Evolutionary conservation across 2,797 vertebrate species (phyloP), one percentile per base, ranked within the genome.

Genomic region (Podarcis lilfordi): DNA sequence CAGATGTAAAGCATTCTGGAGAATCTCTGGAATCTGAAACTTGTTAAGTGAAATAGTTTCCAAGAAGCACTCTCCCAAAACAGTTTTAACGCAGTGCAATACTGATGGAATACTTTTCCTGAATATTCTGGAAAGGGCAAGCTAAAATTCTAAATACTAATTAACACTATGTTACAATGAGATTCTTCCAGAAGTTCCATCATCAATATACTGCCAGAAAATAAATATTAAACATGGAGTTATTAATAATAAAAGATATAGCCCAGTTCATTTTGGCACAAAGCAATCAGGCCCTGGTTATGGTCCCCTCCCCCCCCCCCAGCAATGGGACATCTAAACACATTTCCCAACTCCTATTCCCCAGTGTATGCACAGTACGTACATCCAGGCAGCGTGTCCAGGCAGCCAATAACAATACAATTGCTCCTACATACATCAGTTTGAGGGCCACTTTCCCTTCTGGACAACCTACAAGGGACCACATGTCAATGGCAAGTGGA

Each of bases 21-120:
- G 66, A 82, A 89, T 68, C 82, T 88, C 32, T 35, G 74, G 61
- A 87, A 90, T 80, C n/a, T 64, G 55, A 85, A 86, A 76, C 27
- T 8, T 81, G 5, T 50, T 35, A 89, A 76, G 29, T 40, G 77
- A 43, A 13, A 85, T 8, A 40, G 75, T 55, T 25, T 45, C 61
- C 0, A 66, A 55, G 32, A 6, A 83, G 82, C 29, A 8, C 3
- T 23, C 72, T 84, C 80, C 55, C 35, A 72, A 80, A 15, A 84
- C 21, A 45, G 59, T 69, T 25, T 43, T 0, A 15, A 64, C 84
- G 69, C 2, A 23, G 55, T 25, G 77, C 6, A 8, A 21, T 19
- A 7, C 7, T 59, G 21, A 78, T 68, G 10, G 25, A 72, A 84
- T 15, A 32, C 71, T 43, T 8, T 43, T 72, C 82, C 21, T 15